These are phyloP conservation scores for Telenomus remus DNA, from an alignment of 1,140 invertebrate species.

Conservation along the genomic window DNA sequence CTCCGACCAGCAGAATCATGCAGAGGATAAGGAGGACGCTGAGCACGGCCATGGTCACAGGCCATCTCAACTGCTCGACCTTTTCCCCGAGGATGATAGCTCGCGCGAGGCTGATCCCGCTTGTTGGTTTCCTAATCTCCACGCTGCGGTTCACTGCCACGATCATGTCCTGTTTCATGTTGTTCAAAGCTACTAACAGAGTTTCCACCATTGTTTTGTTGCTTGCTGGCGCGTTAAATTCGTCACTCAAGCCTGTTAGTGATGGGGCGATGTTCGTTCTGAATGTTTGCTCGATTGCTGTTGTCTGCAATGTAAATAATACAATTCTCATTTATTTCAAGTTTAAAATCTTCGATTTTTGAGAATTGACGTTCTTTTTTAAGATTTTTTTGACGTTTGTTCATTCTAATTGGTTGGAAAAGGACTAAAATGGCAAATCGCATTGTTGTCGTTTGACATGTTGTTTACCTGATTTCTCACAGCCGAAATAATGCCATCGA, in stretches of 20 bases:
- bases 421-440: too few species aligned
- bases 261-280: slow-evolving; percentile 81
- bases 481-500: slow-evolving; percentile 83
- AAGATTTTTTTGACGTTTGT: too few species aligned
- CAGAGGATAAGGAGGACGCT: slow-evolving; percentile 86
- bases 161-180: slow-evolving; percentile 82
- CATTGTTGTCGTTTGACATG: too few species aligned
- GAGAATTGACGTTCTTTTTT: too few species aligned
- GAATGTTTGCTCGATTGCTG: slow-evolving; percentile 77
- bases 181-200: slow-evolving; percentile 80
- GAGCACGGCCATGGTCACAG: slow-evolving; percentile 85
- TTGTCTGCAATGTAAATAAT: slow-evolving; percentile 69
- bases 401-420: too few species aligned
- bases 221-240: slow-evolving; percentile 83
- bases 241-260: slow-evolving; percentile 81
- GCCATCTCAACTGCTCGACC: slow-evolving; percentile 83
- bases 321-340: too few species aligned
- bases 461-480: slow-evolving; percentile 87
- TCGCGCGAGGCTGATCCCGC: slow-evolving; percentile 80
- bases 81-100: slow-evolving; percentile 74
- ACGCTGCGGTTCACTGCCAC: slow-evolving; percentile 82
- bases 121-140: slow-evolving; percentile 83
- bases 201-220: slow-evolving; percentile 84
- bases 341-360: too few species aligned
- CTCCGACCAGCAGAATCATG: slow-evolving; percentile 87